These are phyloP conservation scores for Hyppa rectilinea DNA, from an alignment of 2,888 invertebrate species.

Conservation along the genomic window DNA sequence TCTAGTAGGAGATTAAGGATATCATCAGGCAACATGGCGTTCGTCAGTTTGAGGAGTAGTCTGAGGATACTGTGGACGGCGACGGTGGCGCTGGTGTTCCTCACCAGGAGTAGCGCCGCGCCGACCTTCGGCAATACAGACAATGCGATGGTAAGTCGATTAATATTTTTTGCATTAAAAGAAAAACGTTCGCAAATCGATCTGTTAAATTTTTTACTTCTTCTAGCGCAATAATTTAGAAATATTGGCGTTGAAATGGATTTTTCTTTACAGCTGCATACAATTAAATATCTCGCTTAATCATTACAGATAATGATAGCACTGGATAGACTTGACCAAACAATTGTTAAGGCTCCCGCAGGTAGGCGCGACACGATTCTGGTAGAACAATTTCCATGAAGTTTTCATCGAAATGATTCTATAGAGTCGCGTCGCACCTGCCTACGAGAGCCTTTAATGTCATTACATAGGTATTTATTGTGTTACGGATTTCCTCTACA, in stretches of 20 bases:
- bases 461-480: slow-evolving; percentile 46
- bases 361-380: too few species aligned
- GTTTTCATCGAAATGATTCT: too few species aligned
- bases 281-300: slow-evolving; percentile 35
- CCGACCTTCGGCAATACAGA: slow-evolving; percentile 85
- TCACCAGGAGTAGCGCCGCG: slow-evolving; percentile 84
- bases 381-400: too few species aligned
- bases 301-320: slow-evolving; percentile 33
- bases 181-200: slow-evolving; percentile 48
- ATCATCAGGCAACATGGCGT: slow-evolving; percentile 80
- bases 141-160: slow-evolving; percentile 86
- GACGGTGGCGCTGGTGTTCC: slow-evolving; percentile 77
- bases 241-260: slow-evolving; percentile 60
- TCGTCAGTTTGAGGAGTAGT: slow-evolving; percentile 79
- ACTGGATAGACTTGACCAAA: slow-evolving; percentile 23
- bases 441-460: too few species aligned
- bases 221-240: slow-evolving; percentile 40
- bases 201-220: slow-evolving; percentile 40
- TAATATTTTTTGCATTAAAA: slow-evolving; percentile 34
- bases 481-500: slow-evolving; percentile 53
- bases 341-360: too few species aligned
- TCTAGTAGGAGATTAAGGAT: slow-evolving; percentile 70
- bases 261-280: slow-evolving; percentile 43
- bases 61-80: slow-evolving; percentile 82
- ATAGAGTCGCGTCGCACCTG: too few species aligned